Base-by-base conservation (phyloP, 2,797 vertebrate species). In the Gobionotothen gibberifrons region DNA sequence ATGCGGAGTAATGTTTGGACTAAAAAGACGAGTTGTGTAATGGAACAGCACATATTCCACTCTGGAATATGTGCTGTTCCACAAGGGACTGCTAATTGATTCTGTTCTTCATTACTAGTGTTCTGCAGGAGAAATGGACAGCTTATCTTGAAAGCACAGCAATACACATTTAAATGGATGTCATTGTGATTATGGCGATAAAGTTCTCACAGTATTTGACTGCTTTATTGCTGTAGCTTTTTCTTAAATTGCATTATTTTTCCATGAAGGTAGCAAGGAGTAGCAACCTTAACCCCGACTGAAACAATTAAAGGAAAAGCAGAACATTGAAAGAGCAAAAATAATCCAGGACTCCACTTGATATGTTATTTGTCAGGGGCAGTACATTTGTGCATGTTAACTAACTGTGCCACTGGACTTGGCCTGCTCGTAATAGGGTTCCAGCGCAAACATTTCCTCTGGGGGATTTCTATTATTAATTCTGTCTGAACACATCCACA, bases 401-500 rank as follows among this genome's bases (percentile, higher is more conserved):
- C 90, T 93, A 93, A 93, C 90, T 88, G 86, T 90, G 89, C 90
- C 89, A 92, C 88, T 84, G 86, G 91, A 90, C 91, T 89, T 93
- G 90, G 88, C 86, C 92, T 74, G 87, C 84, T 85, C 72, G 66
- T 90, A 92, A 93, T 90, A 84, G 81, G 82, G 91, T 91, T 90
- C 87, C 87, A 87, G 87, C 76, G 67, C 91, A 93, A 94, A 92
- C 87, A 89, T 91, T 92, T 94, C 86, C 91, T 93, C 91, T 76
- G 79, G 87, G 90, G 90, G 87, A 92, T 90, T 93, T 92, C 90
- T 90, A 92, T 94, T 93, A 94, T 95, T 94, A 94, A 93, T 94
- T 95, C 92, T 88, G 91, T 93, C 92, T 93, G 92, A 94, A 94
- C 91, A 93, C 91, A 93, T 94, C 90, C 87, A 93, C 94, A 94